These are phyloP conservation scores for Panopea generosa DNA, from an alignment of 2,888 invertebrate genomes.

Conservation along the genomic window DNA sequence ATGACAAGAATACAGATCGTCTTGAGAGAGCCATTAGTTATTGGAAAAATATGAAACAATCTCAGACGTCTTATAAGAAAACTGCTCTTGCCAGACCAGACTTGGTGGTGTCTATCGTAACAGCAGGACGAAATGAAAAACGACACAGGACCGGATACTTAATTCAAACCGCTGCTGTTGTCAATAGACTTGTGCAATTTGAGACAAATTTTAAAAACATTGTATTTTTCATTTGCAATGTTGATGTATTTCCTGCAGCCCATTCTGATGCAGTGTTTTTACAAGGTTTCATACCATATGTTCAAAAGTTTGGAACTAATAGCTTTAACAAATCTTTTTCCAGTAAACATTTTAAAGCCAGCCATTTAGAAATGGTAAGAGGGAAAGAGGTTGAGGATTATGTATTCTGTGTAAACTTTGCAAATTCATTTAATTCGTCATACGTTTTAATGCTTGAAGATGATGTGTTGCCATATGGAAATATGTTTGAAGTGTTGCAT, in stretches of 20 bases:
- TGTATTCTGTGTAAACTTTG: constrained; percentile 78
- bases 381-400: constrained; percentile 82
- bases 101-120: constrained; percentile 43
- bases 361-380: constrained; percentile 23
- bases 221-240: constrained; percentile 78
- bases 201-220: constrained; percentile 60
- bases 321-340: constrained; percentile 34
- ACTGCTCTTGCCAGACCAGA: not conserved
- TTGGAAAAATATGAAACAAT: not conserved
- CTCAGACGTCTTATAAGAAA: constrained; percentile 12
- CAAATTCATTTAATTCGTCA: constrained; percentile 64
- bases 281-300: constrained; percentile 63
- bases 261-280: constrained; percentile 72
- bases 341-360: not conserved
- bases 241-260: constrained; percentile 70
- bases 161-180: constrained; percentile 48
- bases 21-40: not conserved
- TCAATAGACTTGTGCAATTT: constrained; percentile 56
- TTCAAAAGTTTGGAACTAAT: constrained; percentile 61
- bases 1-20: not conserved
- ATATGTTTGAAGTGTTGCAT: constrained; percentile 73
- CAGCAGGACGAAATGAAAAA: constrained; percentile 8
- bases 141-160: constrained; percentile 32
- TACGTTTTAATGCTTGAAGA: constrained; percentile 82
- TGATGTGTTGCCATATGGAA: constrained; percentile 77